Conservation (phyloP, 2,113 vertebrate genomes). For the Nanorana parkeri region DNA sequence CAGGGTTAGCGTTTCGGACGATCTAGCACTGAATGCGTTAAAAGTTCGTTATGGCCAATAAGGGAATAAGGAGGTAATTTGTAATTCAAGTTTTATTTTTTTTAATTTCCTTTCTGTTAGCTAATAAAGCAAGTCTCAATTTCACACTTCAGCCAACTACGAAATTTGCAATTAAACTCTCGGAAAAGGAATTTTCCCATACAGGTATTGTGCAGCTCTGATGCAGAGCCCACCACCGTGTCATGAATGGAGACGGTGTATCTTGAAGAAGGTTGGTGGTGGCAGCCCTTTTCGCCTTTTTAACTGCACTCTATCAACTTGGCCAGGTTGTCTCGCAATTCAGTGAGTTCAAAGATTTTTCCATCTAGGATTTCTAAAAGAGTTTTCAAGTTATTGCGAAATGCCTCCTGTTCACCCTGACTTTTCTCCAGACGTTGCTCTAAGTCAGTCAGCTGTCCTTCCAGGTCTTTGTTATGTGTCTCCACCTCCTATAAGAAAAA, state of each 20-base stretch:
- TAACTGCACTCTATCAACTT: constrained; percentile 96
- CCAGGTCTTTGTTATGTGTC: constrained; percentile 90
- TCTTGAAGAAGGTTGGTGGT: constrained; percentile 76
- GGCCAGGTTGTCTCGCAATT: constrained; percentile 94
- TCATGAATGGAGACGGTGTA: constrained; percentile 75
- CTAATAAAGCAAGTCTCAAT: constrained; percentile 74
- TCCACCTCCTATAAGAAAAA: constrained; percentile 86
- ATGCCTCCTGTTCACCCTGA: constrained; percentile 95
- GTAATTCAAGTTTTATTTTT: constrained; percentile 78
- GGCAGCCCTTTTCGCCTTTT: constrained; percentile 69
- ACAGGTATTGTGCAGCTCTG: constrained; percentile 77
- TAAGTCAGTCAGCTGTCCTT: constrained; percentile 89
- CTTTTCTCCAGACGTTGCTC: constrained; percentile 96
- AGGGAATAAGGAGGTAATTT: constrained; percentile 80
- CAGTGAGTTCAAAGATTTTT: constrained; percentile 98
- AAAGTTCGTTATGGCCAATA: constrained; percentile 77
- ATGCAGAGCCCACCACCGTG: constrained; percentile 75
- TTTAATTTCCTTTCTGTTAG: constrained; percentile 67
- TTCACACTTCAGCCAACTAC: constrained; percentile 74
- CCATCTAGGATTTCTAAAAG: constrained; percentile 97
- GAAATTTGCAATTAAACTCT: constrained; percentile 77
- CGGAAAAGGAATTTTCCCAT: constrained; percentile 68
- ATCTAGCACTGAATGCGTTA: constrained; percentile 61
- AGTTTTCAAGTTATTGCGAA: constrained; percentile 96
- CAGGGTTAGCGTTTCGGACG: constrained; percentile 21